Conservation (phyloP, 1,140 invertebrate genomes). For the Eriocheir sinensis region DNA sequence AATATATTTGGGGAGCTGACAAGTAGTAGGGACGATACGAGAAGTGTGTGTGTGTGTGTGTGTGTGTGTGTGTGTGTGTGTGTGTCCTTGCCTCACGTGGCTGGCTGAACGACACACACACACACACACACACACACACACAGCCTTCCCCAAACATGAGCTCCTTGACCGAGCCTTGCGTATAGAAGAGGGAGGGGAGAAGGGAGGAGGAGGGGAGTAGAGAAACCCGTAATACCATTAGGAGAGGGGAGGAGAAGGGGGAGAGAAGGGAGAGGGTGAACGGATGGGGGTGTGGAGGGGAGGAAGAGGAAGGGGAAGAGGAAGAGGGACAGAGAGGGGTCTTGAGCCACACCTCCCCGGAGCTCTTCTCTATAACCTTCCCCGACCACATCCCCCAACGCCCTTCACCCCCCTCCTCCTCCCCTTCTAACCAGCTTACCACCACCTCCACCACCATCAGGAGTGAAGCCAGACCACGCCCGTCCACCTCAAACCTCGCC, state of each 20-base stretch:
- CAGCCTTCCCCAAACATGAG: not conserved
- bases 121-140: constrained; percentile 36
- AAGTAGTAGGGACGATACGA: too few species aligned
- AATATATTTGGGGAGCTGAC: constrained; percentile 2
- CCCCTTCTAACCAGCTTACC: not conserved
- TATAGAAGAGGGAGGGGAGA: not conserved
- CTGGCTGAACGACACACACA: too few species aligned
- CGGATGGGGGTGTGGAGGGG: too few species aligned
- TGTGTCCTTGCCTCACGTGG: too few species aligned
- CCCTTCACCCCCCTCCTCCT: not conserved
- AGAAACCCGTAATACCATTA: not conserved
- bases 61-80: too few species aligned
- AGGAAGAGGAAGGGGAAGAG: not conserved
- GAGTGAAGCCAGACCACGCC: not conserved
- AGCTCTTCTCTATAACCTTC: not conserved
- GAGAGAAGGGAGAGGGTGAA: too few species aligned
- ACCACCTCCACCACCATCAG: not conserved
- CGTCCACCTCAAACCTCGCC: not conserved
- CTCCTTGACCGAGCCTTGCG: not conserved
- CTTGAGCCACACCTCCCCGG: not conserved
- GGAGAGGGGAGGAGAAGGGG: not conserved
- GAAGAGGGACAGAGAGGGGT: not conserved
- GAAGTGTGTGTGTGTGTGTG: too few species aligned
- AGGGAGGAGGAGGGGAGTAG: not conserved
- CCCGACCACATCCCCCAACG: too few species aligned